These are phyloP conservation scores for Ormyrus rosae DNA, from an alignment of 2,888 invertebrate genomes.

Conservation along the genomic window DNA sequence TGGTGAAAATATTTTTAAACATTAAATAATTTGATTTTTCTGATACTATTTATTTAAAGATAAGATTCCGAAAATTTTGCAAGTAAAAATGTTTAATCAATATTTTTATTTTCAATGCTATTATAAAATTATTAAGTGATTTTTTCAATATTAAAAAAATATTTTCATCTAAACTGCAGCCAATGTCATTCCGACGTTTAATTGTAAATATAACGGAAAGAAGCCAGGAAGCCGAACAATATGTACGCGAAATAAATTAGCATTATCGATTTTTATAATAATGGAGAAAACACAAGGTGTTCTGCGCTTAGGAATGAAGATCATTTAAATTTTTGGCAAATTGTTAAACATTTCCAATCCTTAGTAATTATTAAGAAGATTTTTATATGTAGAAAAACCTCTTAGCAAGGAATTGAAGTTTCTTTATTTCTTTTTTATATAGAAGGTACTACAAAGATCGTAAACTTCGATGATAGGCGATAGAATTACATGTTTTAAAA, in stretches of 20 bases:
- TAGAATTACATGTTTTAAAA: slow-evolving; percentile 6
- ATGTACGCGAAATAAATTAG: slow-evolving; percentile 13
- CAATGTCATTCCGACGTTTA: slow-evolving; percentile 7
- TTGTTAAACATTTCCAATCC: neutral
- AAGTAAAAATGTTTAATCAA: neutral
- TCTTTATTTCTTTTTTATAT: neutral
- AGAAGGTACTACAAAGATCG: neutral
- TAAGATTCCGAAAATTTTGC: neutral
- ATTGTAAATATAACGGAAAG: slow-evolving; percentile 1
- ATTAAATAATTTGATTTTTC: too few relatives aligned
- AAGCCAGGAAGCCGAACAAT: slow-evolving; percentile 4
- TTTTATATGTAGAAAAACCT: neutral
- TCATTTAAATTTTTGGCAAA: slow-evolving; percentile 12
- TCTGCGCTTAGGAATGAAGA: slow-evolving; percentile 1
- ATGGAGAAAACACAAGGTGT: neutral
- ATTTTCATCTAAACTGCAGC: neutral
- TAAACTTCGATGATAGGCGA: slow-evolving; percentile 5
- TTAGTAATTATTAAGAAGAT: neutral
- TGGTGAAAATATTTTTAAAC: slow-evolving; percentile 13
- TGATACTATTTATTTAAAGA: too few relatives aligned
- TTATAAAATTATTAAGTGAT: neutral
- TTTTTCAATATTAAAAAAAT: neutral
- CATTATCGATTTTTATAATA: slow-evolving; percentile 10
- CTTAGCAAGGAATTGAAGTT: neutral
- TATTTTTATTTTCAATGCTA: neutral